Conservation (phyloP, 2,888 invertebrate genomes). For the Agonopterix alstromeriana region DNA sequence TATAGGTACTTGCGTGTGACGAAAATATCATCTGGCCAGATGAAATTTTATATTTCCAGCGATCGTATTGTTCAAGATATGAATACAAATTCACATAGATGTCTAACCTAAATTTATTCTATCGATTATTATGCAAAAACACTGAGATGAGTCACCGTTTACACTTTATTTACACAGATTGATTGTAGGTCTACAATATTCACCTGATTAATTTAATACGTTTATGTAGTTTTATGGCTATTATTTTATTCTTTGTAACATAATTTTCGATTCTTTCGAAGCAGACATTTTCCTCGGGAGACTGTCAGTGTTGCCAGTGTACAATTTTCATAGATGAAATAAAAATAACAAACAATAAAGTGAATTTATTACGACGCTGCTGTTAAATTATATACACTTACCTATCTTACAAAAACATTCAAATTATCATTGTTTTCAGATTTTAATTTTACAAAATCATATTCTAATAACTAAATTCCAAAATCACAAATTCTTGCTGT, state of each 20-base stretch:
- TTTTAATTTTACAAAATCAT: background rate
- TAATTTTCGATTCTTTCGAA: slow-evolving; percentile 56
- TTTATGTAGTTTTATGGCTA: slow-evolving; percentile 40
- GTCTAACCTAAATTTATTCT: slow-evolving; percentile 72
- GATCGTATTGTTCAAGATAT: slow-evolving; percentile 48
- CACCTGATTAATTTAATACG: slow-evolving; percentile 51
- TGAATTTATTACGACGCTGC: too few relatives aligned
- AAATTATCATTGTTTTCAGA: too few relatives aligned
- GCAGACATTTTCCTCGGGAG: slow-evolving; percentile 69
- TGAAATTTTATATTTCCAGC: slow-evolving; percentile 46
- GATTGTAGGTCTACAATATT: slow-evolving; percentile 34
- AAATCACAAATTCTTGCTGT: too few relatives aligned
- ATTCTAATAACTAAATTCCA: too few relatives aligned
- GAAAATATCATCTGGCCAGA: slow-evolving; percentile 40
- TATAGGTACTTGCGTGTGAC: slow-evolving; percentile 41
- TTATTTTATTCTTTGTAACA: slow-evolving; percentile 51
- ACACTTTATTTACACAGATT: slow-evolving; percentile 35
- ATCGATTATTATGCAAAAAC: slow-evolving; percentile 76
- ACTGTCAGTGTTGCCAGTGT: slow-evolving; percentile 11
- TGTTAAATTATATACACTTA: too few relatives aligned
- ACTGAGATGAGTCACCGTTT: slow-evolving; percentile 52
- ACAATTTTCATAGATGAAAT: too few relatives aligned
- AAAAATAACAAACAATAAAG: too few relatives aligned
- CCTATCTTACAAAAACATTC: too few relatives aligned
- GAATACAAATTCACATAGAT: slow-evolving; percentile 63